Base-by-base conservation (phyloP, 2,888 invertebrate genomes). In the Hyalella azteca region DNA sequence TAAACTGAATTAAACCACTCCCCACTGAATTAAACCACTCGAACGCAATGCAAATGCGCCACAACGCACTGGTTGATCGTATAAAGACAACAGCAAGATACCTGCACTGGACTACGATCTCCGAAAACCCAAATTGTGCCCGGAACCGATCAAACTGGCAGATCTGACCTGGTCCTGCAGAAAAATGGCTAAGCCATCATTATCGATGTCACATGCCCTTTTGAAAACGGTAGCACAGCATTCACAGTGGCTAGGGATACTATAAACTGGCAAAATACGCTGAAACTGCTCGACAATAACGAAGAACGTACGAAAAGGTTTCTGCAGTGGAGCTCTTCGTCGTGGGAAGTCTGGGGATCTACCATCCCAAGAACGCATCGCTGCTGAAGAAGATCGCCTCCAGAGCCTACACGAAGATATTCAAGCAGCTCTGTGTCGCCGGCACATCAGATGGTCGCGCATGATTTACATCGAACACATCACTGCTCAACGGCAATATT, bases 31-130 rank as follows among this genome's bases (percentile, higher is more conserved):
- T n/a, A n/a, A n/a, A n/a, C 1, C 86, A 87, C 79, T 86, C 86
- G 0, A 85, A 5, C n/a, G 9, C 49, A 15, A 49, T 49, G 49
- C 49, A 49, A n/a, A 49, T 5, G 15, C 49, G 49, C 7, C 15
- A 49, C 49, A 49, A 49, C 49, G n/a, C 49, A 5, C 49, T 49
- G 1, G 49, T 49, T 15, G 3, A 49, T 2, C 13, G 49, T 5
- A 5, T 49, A 19, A 49, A 49, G 22, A 49, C 7, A 19, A 5
- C 49, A 2, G 49, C 49, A 13, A 49, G 49, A 5, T 3, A 49
- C 9, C n/a, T 49, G 4, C n/a, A 49, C 49, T 49, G 49, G 49
- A 22, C 19, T 22, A 49, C 22, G 22, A 49, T 49, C 13, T 49
- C 49, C 7, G 49, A 2, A 49, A 49, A 49, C 1, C n/a, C 49